Conservation (phyloP, 2,113 vertebrate species). For the Ivindomyrus marchei region DNA sequence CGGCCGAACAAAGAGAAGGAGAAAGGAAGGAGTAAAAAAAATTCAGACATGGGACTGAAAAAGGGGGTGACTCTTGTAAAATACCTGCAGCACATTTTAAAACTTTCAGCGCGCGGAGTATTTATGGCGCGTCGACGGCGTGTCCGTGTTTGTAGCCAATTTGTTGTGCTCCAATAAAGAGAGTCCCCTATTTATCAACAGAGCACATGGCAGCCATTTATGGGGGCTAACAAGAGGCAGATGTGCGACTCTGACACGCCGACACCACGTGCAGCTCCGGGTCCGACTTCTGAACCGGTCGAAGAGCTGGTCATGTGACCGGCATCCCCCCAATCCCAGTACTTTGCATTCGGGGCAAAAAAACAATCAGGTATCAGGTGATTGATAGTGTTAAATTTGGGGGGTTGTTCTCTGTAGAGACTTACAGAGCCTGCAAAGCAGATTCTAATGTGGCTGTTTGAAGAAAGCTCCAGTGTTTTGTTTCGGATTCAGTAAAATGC, state of each 20-base stretch:
- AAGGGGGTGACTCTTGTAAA: conserved; percentile 53
- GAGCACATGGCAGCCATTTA: conserved; percentile 77
- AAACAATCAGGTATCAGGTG: background rate
- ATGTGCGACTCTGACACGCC: conserved; percentile 65
- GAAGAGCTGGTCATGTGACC: conserved; percentile 53
- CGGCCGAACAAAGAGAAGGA: conserved; percentile 27
- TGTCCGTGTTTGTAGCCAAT: conserved; percentile 72
- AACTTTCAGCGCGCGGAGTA: conserved; percentile 61
- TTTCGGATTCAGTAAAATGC: conserved; percentile 24
- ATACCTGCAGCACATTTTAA: conserved; percentile 63
- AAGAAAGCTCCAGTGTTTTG: background rate
- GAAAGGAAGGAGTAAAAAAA: conserved; percentile 48
- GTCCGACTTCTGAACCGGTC: conserved; percentile 47
- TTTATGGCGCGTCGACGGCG: conserved; percentile 68
- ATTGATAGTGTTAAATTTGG: background rate
- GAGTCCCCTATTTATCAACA: conserved; percentile 69
- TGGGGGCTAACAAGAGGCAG: conserved; percentile 76
- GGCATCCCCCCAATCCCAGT: conserved; percentile 19
- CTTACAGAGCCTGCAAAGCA: conserved; percentile 4
- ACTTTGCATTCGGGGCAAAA: conserved; percentile 24
- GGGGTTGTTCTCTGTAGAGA: background rate
- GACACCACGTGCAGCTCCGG: conserved; percentile 56
- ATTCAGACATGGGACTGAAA: conserved; percentile 43
- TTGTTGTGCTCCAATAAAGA: conserved; percentile 78
- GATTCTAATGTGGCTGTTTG: background rate